These are phyloP conservation scores for Glaucomys volans DNA, from an alignment of 2,113 vertebrate species.

Conservation along the genomic window DNA sequence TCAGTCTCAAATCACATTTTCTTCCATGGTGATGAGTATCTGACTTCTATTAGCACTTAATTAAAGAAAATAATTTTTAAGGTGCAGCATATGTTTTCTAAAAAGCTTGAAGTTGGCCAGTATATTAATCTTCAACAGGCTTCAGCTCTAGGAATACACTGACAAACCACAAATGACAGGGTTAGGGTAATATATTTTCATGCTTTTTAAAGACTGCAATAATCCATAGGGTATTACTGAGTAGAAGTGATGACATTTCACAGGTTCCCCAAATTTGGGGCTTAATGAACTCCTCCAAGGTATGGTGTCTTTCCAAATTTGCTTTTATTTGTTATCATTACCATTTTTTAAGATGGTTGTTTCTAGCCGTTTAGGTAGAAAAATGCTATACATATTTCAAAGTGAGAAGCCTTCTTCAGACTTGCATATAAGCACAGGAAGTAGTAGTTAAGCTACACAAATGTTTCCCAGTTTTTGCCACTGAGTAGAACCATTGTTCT, in stretches of 20 bases:
- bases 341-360: not conserved
- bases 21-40: not conserved
- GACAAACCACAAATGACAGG: not conserved
- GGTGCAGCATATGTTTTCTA: constrained; percentile 8
- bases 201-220: not conserved
- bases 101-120: constrained; percentile 17
- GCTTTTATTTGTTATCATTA: not conserved
- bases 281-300: not conserved
- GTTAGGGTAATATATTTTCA: not conserved
- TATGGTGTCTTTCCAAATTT: not conserved
- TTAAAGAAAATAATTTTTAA: constrained; percentile 59
- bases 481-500: not conserved
- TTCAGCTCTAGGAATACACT: not conserved
- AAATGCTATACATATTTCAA: not conserved
- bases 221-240: not conserved
- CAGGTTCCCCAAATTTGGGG: not conserved
- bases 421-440: not conserved
- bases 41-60: not conserved
- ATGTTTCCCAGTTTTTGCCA: not conserved
- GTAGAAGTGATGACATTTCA: constrained; percentile 42
- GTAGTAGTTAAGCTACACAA: not conserved
- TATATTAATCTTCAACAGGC: constrained; percentile 63
- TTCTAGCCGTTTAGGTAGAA: not conserved
- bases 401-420: not conserved
- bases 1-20: not conserved